Conservation (phyloP, 92 coral and sea anemone species). For the Porites lobata region DNA sequence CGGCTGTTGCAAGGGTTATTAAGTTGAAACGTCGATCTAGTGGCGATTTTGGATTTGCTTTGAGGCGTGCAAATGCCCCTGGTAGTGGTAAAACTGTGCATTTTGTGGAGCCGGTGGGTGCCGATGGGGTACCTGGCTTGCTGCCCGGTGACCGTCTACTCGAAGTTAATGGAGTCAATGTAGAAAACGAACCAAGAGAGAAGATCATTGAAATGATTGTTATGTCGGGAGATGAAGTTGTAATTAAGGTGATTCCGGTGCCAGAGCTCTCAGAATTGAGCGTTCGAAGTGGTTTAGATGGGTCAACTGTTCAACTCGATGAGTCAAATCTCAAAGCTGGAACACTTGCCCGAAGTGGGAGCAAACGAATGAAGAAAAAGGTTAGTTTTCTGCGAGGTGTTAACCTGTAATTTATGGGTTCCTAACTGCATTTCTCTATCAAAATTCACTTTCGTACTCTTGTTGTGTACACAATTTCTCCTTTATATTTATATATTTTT, state of each 20-base stretch:
- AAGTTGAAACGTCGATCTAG: conserved; percentile 82
- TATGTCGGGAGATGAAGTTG: conserved; percentile 92
- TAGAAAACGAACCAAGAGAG: conserved; percentile 89
- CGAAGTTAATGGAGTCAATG: conserved; percentile 94
- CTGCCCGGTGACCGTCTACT: conserved; percentile 96
- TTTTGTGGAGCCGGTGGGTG: conserved; percentile 94
- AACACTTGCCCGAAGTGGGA: conserved; percentile 96
- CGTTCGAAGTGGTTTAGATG: conserved; percentile 95
- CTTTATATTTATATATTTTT: not conserved
- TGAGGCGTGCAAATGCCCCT: conserved; percentile 88
- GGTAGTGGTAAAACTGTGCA: conserved; percentile 86
- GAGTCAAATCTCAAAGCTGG: conserved; percentile 95
- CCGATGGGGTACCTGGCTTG: conserved; percentile 74
- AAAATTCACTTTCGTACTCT: conserved; percentile 13
- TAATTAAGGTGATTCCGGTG: conserved; percentile 93
- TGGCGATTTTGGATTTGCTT: conserved; percentile 99
- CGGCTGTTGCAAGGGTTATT: conserved; percentile 86
- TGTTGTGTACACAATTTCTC: conserved; percentile 6
- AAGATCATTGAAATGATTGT: conserved; percentile 96
- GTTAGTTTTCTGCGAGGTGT: conserved; percentile 48
- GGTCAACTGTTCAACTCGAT: conserved; percentile 90
- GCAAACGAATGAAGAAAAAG: conserved; percentile 97
- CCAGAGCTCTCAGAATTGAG: conserved; percentile 97
- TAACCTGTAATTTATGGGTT: not conserved
- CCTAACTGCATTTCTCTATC: not conserved